phyloP scores from a whole-genome alignment of 1,140 invertebrate species.

The Heliothis virescens region DNA sequence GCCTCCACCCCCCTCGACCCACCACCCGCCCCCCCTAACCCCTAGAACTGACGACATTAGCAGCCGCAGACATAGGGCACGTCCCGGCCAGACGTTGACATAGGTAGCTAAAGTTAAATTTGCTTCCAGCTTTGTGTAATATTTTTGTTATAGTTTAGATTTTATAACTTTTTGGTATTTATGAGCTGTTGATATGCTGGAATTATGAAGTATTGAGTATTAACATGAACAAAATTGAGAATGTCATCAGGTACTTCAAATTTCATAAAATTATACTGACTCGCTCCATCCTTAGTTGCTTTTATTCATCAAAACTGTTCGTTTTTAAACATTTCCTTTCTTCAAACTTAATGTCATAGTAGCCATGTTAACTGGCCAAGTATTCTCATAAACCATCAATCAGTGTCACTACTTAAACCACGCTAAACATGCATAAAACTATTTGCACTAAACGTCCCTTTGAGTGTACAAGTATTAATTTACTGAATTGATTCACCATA shows the following conservation, averaged over 20 bases:
- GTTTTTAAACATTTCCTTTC: too few species aligned
- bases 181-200: slow-evolving; percentile 17
- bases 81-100: slow-evolving; percentile 75
- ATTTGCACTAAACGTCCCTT: slow-evolving; percentile 23
- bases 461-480: slow-evolving; percentile 9
- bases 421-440: slow-evolving; percentile 11
- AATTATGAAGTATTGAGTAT: neutral
- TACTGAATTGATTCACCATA: slow-evolving; percentile 33
- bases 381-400: neutral
- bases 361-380: neutral
- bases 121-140: slow-evolving; percentile 40
- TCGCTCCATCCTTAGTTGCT: too few species aligned
- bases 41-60: slow-evolving; percentile 80
- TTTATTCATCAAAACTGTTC: too few species aligned
- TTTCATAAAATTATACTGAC: too few species aligned
- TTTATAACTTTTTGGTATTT: slow-evolving; percentile 15
- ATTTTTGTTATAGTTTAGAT: slow-evolving; percentile 21
- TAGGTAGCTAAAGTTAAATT: slow-evolving; percentile 61
- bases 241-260: neutral
- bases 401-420: neutral
- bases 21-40: slow-evolving; percentile 49
- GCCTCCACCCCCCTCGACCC: slow-evolving; percentile 52
- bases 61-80: slow-evolving; percentile 81
- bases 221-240: too few species aligned
- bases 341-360: too few species aligned